Percentiles rank a stretch among this genome's conserved stretches.
Evolutionary conservation across 2,797 vertebrate species (phyloP).

Genomic region (Gouania willdenowi): DNA sequence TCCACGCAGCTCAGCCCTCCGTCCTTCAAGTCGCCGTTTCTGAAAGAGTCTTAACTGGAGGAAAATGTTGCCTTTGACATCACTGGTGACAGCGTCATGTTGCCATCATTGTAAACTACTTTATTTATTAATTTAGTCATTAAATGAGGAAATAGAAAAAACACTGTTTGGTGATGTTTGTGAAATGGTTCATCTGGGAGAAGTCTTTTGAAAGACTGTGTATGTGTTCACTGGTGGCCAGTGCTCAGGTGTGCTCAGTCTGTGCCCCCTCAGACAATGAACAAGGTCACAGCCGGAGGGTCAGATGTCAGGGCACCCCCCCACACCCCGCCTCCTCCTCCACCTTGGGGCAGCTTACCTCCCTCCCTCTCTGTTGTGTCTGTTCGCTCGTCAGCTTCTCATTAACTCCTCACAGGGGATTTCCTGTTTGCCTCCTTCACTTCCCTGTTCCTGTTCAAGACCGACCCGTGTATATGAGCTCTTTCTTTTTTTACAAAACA

Average conservation of each 20-base stretch:
- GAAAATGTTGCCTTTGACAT: slow-evolving; percentile 41
- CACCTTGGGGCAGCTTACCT: neutral
- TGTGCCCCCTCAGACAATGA: slow-evolving; percentile 60
- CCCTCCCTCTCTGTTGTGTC: slow-evolving; percentile 62
- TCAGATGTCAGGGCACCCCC: slow-evolving; percentile 58
- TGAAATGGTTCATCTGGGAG: no score
- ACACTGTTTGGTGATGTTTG: no score
- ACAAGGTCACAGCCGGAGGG: slow-evolving; percentile 69
- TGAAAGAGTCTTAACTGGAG: slow-evolving; percentile 40
- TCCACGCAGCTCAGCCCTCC: slow-evolving; percentile 41
- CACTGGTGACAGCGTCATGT: slow-evolving; percentile 30
- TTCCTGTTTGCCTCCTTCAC: slow-evolving; percentile 62
- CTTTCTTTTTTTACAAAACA: slow-evolving; percentile 52
- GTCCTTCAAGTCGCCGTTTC: slow-evolving; percentile 42
- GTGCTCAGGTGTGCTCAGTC: slow-evolving; percentile 57
- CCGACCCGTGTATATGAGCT: slow-evolving; percentile 47
- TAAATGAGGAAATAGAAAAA: no score
- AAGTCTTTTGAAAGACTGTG: neutral
- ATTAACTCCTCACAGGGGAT: slow-evolving; percentile 70
- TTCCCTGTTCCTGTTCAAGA: slow-evolving; percentile 51
- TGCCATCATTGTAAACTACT: slow-evolving; percentile 55
- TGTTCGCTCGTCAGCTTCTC: slow-evolving; percentile 67
- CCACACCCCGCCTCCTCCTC: slow-evolving; percentile 36
- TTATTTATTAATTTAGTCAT: slow-evolving; percentile 48
- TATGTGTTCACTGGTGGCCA: slow-evolving; percentile 14